These are phyloP conservation scores for Caenorhabditis panamensis DNA, from an alignment of 2,888 invertebrate species.

Conservation along the genomic window DNA sequence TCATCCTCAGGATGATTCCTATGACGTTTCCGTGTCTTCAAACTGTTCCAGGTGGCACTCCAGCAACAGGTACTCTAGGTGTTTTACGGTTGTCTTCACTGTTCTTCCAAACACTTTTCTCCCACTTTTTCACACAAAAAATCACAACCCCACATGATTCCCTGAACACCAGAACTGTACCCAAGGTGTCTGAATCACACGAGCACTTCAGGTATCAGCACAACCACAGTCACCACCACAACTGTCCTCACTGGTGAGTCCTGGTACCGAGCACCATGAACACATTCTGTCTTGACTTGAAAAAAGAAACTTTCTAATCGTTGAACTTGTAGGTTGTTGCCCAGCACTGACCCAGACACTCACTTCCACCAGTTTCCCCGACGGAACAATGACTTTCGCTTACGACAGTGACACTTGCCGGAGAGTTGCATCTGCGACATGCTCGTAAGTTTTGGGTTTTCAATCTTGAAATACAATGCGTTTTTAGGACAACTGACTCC, in stretches of 20 bases:
- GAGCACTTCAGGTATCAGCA: constrained; percentile 27
- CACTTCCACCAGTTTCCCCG: constrained; percentile 49
- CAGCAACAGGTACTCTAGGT: constrained; percentile 29
- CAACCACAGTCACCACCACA: constrained; percentile 32
- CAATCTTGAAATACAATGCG: no score
- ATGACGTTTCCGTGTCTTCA: constrained; percentile 15
- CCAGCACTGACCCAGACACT: constrained; percentile 53
- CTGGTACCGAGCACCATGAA: constrained; percentile 7
- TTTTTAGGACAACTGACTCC: constrained; percentile 57
- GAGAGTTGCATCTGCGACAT: constrained; percentile 55
- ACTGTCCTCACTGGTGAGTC: constrained; percentile 32
- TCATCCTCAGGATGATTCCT: constrained; percentile 42
- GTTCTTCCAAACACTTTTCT: background rate
- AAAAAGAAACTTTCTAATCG: constrained; percentile 1
- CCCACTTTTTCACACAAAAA: background rate
- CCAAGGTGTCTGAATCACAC: background rate
- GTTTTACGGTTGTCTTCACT: no score
- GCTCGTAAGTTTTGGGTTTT: constrained; percentile 57
- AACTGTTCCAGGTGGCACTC: constrained; percentile 27
- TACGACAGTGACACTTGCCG: constrained; percentile 66
- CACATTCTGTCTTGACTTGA: background rate
- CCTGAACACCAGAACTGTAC: background rate
- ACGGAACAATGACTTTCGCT: constrained; percentile 66
- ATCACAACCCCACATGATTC: background rate
- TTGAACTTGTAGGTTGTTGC: constrained; percentile 68